Conservation (phyloP, 2,113 vertebrate species). For the Pangasianodon gigas region DNA sequence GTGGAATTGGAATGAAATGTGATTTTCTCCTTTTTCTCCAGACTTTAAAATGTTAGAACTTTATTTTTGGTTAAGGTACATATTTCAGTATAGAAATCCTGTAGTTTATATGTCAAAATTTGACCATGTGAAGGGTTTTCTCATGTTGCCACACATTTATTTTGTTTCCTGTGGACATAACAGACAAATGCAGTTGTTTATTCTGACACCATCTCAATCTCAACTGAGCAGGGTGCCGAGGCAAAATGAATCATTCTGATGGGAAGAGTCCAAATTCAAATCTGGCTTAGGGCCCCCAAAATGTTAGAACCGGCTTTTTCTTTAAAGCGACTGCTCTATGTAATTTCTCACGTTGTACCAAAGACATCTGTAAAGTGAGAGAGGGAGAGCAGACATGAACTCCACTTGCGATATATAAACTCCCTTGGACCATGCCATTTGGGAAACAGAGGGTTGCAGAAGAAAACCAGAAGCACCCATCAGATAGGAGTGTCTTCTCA, state of each 20-base stretch:
- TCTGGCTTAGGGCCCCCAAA: neutral
- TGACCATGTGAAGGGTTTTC: too few relatives aligned
- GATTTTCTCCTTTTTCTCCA: too few relatives aligned
- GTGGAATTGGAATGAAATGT: too few relatives aligned
- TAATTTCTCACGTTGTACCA: neutral
- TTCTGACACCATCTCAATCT: neutral
- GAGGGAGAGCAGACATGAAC: slow-evolving; percentile 57
- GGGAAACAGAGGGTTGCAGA: slow-evolving; percentile 34
- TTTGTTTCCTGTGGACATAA: neutral
- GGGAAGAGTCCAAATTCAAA: neutral
- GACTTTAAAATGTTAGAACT: too few relatives aligned
- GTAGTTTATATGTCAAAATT: too few relatives aligned
- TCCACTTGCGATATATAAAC: slow-evolving; percentile 66
- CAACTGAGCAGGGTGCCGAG: neutral
- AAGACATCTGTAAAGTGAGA: neutral
- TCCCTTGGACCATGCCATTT: slow-evolving; percentile 64
- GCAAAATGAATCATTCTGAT: neutral
- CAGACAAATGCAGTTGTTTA: neutral
- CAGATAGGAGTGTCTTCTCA: slow-evolving; percentile 67
- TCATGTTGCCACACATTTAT: too few relatives aligned
- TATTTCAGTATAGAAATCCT: too few relatives aligned
- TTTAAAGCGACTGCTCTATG: neutral
- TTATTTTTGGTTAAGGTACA: too few relatives aligned
- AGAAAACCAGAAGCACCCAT: slow-evolving; percentile 62
- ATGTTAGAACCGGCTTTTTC: neutral